A percentile compares a stretch with the other conserved stretches of the same genome.
These are phyloP conservation scores for Anniella stebbinsi DNA, from an alignment of 2,797 vertebrate genomes.

Conservation along the genomic window DNA sequence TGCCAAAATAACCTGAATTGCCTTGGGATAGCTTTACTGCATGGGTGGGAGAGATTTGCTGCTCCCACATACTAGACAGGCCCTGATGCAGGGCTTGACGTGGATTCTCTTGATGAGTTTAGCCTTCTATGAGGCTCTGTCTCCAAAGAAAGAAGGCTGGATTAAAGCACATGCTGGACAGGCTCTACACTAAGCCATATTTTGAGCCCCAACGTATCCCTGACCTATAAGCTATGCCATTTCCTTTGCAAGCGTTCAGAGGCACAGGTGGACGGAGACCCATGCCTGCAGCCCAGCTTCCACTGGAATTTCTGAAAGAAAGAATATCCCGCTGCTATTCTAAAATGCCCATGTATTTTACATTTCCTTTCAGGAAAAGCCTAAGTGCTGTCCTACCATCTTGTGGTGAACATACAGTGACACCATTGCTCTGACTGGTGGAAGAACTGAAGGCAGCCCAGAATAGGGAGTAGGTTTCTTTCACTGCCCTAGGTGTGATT, in stretches of 20 bases:
- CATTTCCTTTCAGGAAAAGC: conserved; percentile 3
- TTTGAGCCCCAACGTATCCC: background rate
- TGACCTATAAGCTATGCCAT: background rate
- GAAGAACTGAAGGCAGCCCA: background rate
- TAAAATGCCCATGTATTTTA: background rate
- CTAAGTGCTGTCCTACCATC: background rate
- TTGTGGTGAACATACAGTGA: too few relatives aligned
- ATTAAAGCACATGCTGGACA: background rate
- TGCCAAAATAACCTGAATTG: background rate
- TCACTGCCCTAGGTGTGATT: background rate
- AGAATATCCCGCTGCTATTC: background rate
- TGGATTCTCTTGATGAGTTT: background rate
- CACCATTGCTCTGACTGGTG: background rate
- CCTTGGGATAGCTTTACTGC: background rate
- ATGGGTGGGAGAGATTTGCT: background rate
- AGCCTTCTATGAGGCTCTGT: background rate
- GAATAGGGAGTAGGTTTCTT: background rate
- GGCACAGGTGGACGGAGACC: background rate
- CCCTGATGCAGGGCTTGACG: background rate
- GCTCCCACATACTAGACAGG: background rate
- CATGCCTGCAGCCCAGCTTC: background rate
- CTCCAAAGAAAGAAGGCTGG: background rate
- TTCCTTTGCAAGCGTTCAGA: background rate
- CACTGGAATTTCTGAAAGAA: background rate
- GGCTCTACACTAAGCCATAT: background rate